A percentile compares a stretch with the other conserved stretches of the same genome.
These are phyloP conservation scores for Popillia japonica DNA, from an alignment of 1,140 invertebrate genomes.

Conservation along the genomic window DNA sequence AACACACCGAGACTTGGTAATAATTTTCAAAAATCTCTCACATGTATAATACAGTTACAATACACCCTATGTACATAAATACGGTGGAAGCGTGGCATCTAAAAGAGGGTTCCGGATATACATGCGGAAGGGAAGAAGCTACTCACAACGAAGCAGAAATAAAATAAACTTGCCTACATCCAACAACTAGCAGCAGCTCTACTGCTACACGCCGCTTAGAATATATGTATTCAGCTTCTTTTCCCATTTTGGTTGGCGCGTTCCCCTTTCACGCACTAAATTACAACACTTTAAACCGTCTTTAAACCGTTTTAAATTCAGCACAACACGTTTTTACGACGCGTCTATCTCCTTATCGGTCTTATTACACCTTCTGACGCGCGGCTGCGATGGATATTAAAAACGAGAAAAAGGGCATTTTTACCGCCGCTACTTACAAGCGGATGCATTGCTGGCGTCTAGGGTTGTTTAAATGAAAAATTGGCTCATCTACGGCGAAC, in stretches of 20 bases:
- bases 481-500: conserved; percentile 9
- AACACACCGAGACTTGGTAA: too few relatives aligned
- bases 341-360: conserved; percentile 3
- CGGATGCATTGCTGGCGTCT: not conserved
- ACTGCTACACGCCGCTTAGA: not conserved
- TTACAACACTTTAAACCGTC: not conserved
- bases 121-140: not conserved
- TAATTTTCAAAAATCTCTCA: too few relatives aligned
- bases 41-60: too few relatives aligned
- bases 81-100: not conserved
- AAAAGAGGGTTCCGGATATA: not conserved
- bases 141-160: not conserved
- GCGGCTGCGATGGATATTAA: conserved; percentile 3
- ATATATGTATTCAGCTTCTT: not conserved
- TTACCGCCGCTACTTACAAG: not conserved
- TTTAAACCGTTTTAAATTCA: conserved; percentile 10
- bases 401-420: not conserved
- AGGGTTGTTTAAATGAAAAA: conserved; percentile 1
- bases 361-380: conserved; percentile 9
- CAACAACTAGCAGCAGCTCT: not conserved
- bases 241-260: not conserved
- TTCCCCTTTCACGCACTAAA: conserved; percentile 8
- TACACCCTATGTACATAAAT: not conserved
- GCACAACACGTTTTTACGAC: conserved; percentile 4
- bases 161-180: not conserved